Conservation (phyloP, 2,113 vertebrate species). For the Neofelis nebulosa region DNA sequence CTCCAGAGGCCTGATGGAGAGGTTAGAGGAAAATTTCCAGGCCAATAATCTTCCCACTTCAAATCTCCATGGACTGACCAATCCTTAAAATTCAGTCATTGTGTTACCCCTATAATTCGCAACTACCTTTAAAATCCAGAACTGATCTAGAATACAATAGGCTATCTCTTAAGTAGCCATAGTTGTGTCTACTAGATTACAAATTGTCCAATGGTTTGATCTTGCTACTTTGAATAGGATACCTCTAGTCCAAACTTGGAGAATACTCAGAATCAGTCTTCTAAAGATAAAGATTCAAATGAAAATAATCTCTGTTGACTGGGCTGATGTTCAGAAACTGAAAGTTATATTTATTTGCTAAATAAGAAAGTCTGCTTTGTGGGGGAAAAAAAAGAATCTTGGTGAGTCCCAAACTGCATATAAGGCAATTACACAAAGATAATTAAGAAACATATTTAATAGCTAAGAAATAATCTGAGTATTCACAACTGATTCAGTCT, state of each 20-base stretch:
- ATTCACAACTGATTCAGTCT: background rate
- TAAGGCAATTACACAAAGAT: background rate
- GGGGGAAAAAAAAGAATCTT: background rate
- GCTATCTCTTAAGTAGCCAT: background rate
- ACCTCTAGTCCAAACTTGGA: background rate
- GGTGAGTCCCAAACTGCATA: background rate
- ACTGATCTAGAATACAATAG: background rate
- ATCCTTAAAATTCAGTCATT: background rate
- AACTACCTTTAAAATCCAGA: background rate
- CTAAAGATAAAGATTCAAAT: constrained; percentile 10
- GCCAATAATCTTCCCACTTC: background rate
- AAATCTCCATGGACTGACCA: background rate
- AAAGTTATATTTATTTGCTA: background rate
- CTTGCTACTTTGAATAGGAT: background rate
- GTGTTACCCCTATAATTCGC: background rate
- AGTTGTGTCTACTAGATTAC: background rate
- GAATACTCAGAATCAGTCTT: background rate
- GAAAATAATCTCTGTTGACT: background rate
- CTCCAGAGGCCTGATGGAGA: background rate
- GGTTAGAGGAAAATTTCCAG: background rate
- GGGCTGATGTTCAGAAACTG: background rate
- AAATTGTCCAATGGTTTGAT: background rate
- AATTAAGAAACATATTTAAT: background rate
- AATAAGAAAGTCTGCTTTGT: background rate
- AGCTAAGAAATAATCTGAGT: background rate